Percentiles rank a stretch among this genome's conserved stretches.
phyloP scores from a whole-genome alignment of 2,797 vertebrate species.

The Adelosebastes latens region DNA sequence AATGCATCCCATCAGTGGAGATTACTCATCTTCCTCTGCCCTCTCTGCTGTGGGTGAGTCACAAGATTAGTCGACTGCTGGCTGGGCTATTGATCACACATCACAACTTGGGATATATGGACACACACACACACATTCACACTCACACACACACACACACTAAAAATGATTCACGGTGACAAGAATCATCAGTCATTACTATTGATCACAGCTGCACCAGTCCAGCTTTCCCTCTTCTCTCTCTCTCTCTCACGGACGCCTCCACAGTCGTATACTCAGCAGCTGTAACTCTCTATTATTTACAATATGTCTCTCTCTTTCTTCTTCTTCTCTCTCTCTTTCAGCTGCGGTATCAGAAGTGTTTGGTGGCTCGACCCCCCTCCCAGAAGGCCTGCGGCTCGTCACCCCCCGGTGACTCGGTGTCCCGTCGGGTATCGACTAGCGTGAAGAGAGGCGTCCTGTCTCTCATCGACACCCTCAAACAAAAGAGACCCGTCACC shows the following conservation, averaged over 20 bases:
- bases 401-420: constrained; percentile 90
- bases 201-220: constrained; percentile 64
- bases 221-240: not conserved
- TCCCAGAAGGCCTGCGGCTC: constrained; percentile 92
- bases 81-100: constrained; percentile 61
- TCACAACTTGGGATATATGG: constrained; percentile 57
- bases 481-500: constrained; percentile 94
- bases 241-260: not conserved
- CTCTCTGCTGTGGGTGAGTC: constrained; percentile 32
- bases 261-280: constrained; percentile 38
- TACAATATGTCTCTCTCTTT: constrained; percentile 18
- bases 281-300: constrained; percentile 57
- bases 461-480: constrained; percentile 99
- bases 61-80: constrained; percentile 47
- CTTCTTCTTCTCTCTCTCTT: constrained; percentile 15
- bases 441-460: constrained; percentile 95
- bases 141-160: constrained; percentile 8
- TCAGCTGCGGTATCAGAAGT: constrained; percentile 98
- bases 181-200: constrained; percentile 67
- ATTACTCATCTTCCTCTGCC: constrained; percentile 20
- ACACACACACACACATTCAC: constrained; percentile 24
- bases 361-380: constrained; percentile 94
- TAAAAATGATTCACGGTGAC: constrained; percentile 62
- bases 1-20: constrained; percentile 30
- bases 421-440: constrained; percentile 94